phyloP scores from a whole-genome alignment of 2,113 vertebrate genomes.

The Coracopsis vasa region DNA sequence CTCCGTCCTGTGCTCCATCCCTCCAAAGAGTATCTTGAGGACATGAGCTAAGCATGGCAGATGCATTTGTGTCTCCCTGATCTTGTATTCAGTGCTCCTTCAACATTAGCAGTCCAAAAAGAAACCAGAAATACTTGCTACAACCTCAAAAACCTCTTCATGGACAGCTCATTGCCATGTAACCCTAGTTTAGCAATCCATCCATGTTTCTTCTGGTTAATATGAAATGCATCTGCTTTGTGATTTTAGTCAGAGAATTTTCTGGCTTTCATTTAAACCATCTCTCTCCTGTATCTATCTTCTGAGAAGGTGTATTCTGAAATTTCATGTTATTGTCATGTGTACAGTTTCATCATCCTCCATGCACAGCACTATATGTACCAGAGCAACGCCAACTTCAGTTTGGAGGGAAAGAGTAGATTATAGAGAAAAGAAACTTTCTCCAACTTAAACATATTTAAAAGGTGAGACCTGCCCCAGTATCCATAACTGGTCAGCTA shows the following conservation, averaged over 20 bases:
- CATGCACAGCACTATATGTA: not conserved
- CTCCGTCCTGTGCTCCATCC: not conserved
- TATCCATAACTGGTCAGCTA: not conserved
- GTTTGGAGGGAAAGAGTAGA: not conserved
- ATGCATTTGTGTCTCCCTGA: not conserved
- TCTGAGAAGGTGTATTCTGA: not conserved
- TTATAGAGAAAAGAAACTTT: not conserved
- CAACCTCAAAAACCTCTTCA: not conserved
- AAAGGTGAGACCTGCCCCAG: fast-evolving
- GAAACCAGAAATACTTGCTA: not conserved
- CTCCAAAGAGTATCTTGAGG: not conserved
- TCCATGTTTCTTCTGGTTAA: not conserved
- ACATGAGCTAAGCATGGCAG: fast-evolving
- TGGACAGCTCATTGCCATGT: not conserved
- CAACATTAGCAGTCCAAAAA: not conserved
- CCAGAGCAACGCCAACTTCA: not conserved
- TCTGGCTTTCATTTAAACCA: not conserved
- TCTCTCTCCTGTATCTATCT: fast-evolving
- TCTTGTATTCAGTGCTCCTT: not conserved
- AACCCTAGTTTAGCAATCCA: not conserved
- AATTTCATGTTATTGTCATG: not conserved
- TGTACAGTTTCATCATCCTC: not conserved
- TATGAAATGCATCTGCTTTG: not conserved
- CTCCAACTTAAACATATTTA: not conserved
- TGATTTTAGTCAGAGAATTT: not conserved